Evolutionary conservation across 1,140 invertebrate genomes (phyloP), one percentile per base, ranked within the genome.

Genomic region (Drosophila carrolli): DNA sequence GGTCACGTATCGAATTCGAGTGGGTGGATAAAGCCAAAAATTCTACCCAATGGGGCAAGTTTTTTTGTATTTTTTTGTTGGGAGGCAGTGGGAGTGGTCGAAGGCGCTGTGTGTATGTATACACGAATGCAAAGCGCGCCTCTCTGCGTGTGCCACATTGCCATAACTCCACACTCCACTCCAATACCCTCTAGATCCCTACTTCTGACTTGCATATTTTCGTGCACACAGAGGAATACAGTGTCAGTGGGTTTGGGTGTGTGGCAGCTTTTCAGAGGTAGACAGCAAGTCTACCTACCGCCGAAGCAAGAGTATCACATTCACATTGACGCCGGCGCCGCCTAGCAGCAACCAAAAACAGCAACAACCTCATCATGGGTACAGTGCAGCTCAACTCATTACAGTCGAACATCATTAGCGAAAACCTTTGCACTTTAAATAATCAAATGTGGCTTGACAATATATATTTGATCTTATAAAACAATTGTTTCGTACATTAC

Each of bases 91-190:
- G 23, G n/a, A 19, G 38, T 46, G 38, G 46, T 10, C 41, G 48
- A 54, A 43, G 62, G 57, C 55, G 63, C 8, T 75, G 80, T 86
- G 83, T 86, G 82, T 88, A 77, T 88, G 83, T 88, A 88, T 89
- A 88, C 84, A 80, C 60, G 54, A 88, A 89, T 88, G 80, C 84
- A 88, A 88, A 88, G 84, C 83, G 84, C 75, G 84, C 84, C 74
- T 78, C 62, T 43, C 71, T 77, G 74, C 57, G 65, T 78, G 65
- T 78, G 75, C 84, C 75, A 74, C 80, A 83, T 85, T 70, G 74
- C 75, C 71, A 35, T 65, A 80, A 72, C 67, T 79, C 57, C 72
- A 23, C 51, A 44, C 48, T 55, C 58, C n/a, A 46, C 47, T 13
- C 44, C 38, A 44, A 41, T 53, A 35, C 32, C 59, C 62, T 27